These are phyloP conservation scores for Steatocranus sp. DNA, from an alignment of 2,797 vertebrate species.

Conservation along the genomic window DNA sequence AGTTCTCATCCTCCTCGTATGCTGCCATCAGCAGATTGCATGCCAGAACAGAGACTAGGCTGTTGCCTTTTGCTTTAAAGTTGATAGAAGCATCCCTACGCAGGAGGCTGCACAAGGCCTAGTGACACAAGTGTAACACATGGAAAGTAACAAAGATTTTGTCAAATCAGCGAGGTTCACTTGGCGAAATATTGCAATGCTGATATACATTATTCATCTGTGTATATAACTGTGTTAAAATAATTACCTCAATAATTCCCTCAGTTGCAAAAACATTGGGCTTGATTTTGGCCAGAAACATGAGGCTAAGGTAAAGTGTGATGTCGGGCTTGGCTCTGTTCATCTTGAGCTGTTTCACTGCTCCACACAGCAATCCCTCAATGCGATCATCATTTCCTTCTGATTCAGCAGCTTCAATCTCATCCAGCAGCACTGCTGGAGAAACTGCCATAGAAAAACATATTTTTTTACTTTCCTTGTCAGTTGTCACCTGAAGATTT, in stretches of 20 bases:
- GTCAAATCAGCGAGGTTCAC: background rate
- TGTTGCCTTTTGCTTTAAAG: constrained; percentile 98
- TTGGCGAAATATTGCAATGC: background rate
- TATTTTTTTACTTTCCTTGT: background rate
- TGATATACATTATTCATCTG: background rate
- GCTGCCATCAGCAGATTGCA: constrained; percentile 98
- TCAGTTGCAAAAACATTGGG: constrained; percentile 97
- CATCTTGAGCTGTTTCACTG: constrained; percentile 91
- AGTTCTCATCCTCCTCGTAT: constrained; percentile 98
- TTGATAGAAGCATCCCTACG: constrained; percentile 94
- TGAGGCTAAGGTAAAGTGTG: constrained; percentile 91
- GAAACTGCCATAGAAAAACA: constrained; percentile 71
- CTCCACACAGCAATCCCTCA: constrained; percentile 92
- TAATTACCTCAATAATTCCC: constrained; percentile 92
- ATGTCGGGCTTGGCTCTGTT: constrained; percentile 94
- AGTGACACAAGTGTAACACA: background rate
- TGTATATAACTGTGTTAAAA: background rate
- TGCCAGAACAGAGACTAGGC: constrained; percentile 91
- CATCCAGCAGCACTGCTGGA: constrained; percentile 86
- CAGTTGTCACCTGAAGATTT: background rate
- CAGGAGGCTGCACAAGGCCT: constrained; percentile 95
- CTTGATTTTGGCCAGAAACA: constrained; percentile 98
- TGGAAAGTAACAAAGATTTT: background rate
- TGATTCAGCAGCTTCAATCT: constrained; percentile 91
- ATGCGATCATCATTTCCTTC: constrained; percentile 95